Evolutionary conservation across 2,797 vertebrate genomes (phyloP).

Genomic region (Lacerta agilis): DNA sequence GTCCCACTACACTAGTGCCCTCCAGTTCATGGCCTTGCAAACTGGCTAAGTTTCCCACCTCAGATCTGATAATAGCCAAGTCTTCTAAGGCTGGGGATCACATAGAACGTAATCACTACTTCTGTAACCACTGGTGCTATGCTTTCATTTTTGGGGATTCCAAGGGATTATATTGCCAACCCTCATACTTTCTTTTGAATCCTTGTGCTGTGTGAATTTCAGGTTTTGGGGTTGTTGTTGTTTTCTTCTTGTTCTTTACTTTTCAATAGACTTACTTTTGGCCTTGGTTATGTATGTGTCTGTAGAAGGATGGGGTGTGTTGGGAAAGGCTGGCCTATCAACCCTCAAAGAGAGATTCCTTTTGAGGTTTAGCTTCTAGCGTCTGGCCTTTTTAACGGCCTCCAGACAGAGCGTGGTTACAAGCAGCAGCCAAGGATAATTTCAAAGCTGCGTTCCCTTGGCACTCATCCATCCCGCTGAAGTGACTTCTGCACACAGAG

Average conservation of each 20-base stretch:
- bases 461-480: not conserved
- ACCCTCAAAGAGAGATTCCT: not conserved
- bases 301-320: not conserved
- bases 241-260: no score
- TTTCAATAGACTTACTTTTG: not conserved
- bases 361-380: not conserved
- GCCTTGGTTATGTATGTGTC: not conserved
- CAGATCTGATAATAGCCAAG: not conserved
- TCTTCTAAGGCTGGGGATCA: not conserved
- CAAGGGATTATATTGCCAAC: not conserved
- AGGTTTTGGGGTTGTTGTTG: no score
- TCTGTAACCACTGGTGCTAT: not conserved
- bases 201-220: not conserved
- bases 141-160: not conserved
- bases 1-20: not conserved
- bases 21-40: not conserved
- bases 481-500: not conserved
- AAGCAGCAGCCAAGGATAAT: not conserved
- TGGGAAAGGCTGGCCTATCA: not conserved
- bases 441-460: not conserved
- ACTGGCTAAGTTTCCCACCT: not conserved
- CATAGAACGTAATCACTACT: no score
- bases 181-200: not conserved
- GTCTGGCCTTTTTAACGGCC: not conserved
- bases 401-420: not conserved